A percentile compares a stretch with the other conserved stretches of the same genome.
These are phyloP conservation scores for Lysandra coridon DNA, from an alignment of 2,888 invertebrate genomes.

Conservation along the genomic window DNA sequence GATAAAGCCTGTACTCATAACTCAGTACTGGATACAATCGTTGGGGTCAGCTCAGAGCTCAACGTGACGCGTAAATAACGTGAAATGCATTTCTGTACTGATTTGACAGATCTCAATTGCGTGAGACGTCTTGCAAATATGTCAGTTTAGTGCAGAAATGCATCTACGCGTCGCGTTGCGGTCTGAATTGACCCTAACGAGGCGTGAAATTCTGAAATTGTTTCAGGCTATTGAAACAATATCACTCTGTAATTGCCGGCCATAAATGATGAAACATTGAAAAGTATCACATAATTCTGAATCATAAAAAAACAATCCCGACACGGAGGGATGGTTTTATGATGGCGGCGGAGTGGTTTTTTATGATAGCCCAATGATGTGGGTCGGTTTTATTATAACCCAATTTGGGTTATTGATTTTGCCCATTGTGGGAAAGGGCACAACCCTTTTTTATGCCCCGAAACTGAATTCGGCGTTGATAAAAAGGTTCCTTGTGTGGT, in stretches of 20 bases:
- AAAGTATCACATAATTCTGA: background rate
- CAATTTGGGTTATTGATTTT: slow-evolving; percentile 14
- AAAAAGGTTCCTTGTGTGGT: background rate
- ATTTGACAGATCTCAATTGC: too few relatives aligned
- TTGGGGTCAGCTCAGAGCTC: too few relatives aligned
- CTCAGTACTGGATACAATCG: too few relatives aligned
- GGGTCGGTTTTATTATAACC: slow-evolving; percentile 15
- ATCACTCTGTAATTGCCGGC: background rate
- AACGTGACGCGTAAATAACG: too few relatives aligned
- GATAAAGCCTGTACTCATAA: too few relatives aligned
- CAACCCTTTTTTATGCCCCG: background rate
- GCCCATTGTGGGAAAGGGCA: background rate
- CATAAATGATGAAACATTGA: background rate
- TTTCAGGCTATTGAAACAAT: background rate
- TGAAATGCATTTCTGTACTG: too few relatives aligned
- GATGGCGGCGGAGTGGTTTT: background rate
- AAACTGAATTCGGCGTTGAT: background rate
- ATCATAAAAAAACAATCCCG: background rate
- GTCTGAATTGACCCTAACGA: too few relatives aligned
- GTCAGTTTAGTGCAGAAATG: too few relatives aligned
- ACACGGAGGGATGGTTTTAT: slow-evolving; percentile 4
- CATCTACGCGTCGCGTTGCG: too few relatives aligned
- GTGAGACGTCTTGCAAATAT: too few relatives aligned
- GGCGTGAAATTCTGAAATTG: too few relatives aligned
- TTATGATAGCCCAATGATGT: background rate